Base-by-base conservation (phyloP, 1,140 invertebrate species). In the Caenorhabditis inopinata region DNA sequence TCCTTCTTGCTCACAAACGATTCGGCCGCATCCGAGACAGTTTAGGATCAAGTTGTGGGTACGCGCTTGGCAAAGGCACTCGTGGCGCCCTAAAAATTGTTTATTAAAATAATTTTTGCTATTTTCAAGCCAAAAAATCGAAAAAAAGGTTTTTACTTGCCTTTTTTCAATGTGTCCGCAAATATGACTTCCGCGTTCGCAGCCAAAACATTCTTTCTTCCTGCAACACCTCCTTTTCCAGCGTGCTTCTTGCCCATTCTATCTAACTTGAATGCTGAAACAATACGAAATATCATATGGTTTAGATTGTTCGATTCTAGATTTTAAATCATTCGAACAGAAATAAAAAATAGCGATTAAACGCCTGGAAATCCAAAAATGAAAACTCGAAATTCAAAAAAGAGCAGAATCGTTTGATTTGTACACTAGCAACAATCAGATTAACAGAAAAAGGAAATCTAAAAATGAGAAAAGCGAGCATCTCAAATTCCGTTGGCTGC, bases 1-100 rank as follows among this genome's bases (percentile, higher is more conserved):
- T 1, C 96, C 96, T 91, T 99, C 97, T 90, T 98, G 96, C 75
- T 92, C 91, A 90, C 96, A 99, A 25, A 98, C 94, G 85, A 99
- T 94, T 82, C 95, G 91, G 0, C 97, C 97, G 91, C 97, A 99
- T 74, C 92, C 92, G 0, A 94, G 86, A 86, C 97, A 99, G 90
- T 99, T 99, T 87, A 94, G 96, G 58, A 99, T 92, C 12, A 99
- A 90, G 68, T 92, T 90, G 90, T 99, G 97, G 12, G 93, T 93
- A 16, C 92, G 92, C 1, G 95, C 96, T 90, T 98, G 93, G 88
- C 97, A 99, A 74, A 96, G 92, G 90, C 97, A 99, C 51, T 89
- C 89, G 84, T 94, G 92, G 76, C 96, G 91, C 46, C 95, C 94
- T 90, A 79, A 62, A 85, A 88, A n/a, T 51, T n/a, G n/a, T n/a